Base-by-base conservation (phyloP, 1,140 invertebrate species). In the Hyposmocoma kahamanoa region DNA sequence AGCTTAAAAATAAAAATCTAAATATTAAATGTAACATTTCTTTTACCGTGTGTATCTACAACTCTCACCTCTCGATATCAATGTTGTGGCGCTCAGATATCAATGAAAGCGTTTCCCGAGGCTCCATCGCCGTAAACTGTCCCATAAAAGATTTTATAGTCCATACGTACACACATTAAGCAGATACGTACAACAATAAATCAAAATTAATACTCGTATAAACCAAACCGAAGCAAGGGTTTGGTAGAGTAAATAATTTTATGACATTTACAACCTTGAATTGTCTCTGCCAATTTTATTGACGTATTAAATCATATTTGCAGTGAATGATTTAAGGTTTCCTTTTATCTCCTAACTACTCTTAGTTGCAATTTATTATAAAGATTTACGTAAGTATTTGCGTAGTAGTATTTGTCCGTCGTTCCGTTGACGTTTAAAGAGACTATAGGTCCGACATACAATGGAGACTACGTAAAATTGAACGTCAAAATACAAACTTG, bases 121-220 rank as follows among this genome's bases (percentile, higher is more conserved):
- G 72, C 73, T 75, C 62, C 62, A 59, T 62, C 57, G 66, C 72
- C 64, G 65, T 80, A 72, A 80, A 80, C 48, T 75, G 73, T 75
- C 69, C 59, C 71, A 77, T 83, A 83, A 83, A 83, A 74, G 66
- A 61, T 65, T 78, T 83, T 80, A 83, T 75, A 62, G 67, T 53
- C 72, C 79, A 76, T 79, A 80, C 60, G 45, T 77, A 75, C 79
- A 84, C 72, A 76, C 72, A 79, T 84, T 81, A 79, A 72, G 67
- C 56, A 68, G 67, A 74, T 79, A 80, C 67, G 62, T 62, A 74
- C 69, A 72, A 66, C 53, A 72, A 81, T 81, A 84, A 84, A 81
- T 81, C 77, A 84, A 73, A 54, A 72, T 78, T 73, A 76, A 74
- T 72, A 69, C 62, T 62, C 56, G 62, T 65, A 76, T 74, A 71